Conservation (phyloP, 2,113 vertebrate genomes). For the Clinocottus analis region DNA sequence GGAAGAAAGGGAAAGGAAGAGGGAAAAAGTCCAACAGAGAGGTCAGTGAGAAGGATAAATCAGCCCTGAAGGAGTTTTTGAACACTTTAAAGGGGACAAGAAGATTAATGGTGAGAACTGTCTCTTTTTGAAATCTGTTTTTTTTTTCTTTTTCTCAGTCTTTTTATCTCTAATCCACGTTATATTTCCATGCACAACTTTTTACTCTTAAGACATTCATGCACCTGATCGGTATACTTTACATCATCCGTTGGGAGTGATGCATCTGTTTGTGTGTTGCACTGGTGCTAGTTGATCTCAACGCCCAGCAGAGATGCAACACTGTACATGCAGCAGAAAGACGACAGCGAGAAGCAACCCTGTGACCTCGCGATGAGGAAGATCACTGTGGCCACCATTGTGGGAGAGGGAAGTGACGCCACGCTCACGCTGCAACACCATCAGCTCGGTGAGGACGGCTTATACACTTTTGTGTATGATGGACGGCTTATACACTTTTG, state of each 20-base stretch:
- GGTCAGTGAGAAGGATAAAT: slow-evolving; percentile 70
- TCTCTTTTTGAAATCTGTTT: too few species aligned
- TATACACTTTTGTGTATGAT: neutral
- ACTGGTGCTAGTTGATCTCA: slow-evolving; percentile 75
- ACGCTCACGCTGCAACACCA: slow-evolving; percentile 78
- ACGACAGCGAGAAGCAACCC: slow-evolving; percentile 71
- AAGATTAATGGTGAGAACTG: slow-evolving; percentile 82
- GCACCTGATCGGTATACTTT: neutral
- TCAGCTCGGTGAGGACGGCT: slow-evolving; percentile 70
- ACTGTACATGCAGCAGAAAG: slow-evolving; percentile 79
- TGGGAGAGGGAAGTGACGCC: slow-evolving; percentile 69
- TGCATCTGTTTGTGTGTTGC: slow-evolving; percentile 19
- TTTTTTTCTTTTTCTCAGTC: neutral
- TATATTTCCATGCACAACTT: neutral
- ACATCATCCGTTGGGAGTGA: neutral
- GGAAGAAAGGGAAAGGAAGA: slow-evolving; percentile 80
- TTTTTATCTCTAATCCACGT: neutral
- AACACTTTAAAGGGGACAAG: slow-evolving; percentile 74
- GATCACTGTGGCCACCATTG: slow-evolving; percentile 75
- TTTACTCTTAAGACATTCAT: neutral
- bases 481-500: too few species aligned
- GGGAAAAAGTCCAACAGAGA: slow-evolving; percentile 79
- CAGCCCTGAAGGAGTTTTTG: slow-evolving; percentile 74
- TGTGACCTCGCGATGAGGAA: slow-evolving; percentile 81
- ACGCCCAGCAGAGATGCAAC: slow-evolving; percentile 74